Evolutionary conservation across 64 coral and sea anemone genomes (phyloP).

Genomic region (Catalaphyllia jardinei): DNA sequence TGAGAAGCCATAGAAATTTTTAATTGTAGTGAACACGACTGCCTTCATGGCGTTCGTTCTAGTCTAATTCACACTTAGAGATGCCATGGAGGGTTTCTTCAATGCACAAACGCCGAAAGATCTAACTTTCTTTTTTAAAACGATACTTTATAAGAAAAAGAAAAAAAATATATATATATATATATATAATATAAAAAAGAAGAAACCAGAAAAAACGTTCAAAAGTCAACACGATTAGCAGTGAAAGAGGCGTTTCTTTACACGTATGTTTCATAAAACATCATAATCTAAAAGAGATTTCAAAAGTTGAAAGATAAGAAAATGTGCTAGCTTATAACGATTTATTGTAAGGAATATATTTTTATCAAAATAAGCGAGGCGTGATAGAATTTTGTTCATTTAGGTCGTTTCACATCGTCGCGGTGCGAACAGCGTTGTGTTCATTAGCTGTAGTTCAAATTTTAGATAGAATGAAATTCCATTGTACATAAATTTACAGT

Average conservation of each 20-base stretch:
- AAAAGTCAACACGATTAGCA: neutral
- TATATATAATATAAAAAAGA: neutral
- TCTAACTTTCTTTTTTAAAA: neutral
- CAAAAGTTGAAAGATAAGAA: conserved; percentile 21
- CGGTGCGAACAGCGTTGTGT: neutral
- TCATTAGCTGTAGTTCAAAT: conserved; percentile 5
- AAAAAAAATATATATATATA: neutral
- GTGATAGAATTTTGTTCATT: conserved; percentile 32
- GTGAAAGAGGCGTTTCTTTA: conserved; percentile 31
- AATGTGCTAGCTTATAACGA: conserved; percentile 40
- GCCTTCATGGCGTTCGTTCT: conserved; percentile 23
- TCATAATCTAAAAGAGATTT: conserved; percentile 1
- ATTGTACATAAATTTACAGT: conserved; percentile 39
- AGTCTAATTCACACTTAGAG: neutral
- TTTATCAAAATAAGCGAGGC: conserved; percentile 39
- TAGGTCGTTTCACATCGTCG: neutral
- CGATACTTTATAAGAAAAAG: conserved; percentile 8
- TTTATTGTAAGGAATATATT: conserved; percentile 54
- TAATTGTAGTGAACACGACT: conserved; percentile 44
- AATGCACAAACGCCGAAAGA: neutral
- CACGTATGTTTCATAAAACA: conserved; percentile 32
- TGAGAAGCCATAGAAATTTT: conserved; percentile 25
- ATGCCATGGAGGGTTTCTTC: conserved; percentile 3
- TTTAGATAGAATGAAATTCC: conserved; percentile 12
- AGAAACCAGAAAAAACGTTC: conserved; percentile 2